These are phyloP conservation scores for Proctacanthus coquilletti DNA, from an alignment of 1,140 invertebrate genomes.

Conservation along the genomic window DNA sequence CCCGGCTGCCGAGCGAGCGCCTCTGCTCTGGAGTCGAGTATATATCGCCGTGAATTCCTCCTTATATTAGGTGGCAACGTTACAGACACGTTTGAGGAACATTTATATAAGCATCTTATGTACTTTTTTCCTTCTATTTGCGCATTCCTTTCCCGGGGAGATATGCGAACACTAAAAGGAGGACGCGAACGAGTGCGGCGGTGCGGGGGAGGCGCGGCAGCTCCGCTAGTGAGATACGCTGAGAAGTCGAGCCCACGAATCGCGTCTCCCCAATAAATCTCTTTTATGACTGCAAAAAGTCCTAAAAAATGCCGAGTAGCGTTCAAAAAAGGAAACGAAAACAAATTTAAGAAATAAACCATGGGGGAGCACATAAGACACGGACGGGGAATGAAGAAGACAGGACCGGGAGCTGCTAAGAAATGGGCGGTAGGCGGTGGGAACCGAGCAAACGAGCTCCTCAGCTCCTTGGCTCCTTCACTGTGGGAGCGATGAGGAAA, in stretches of 20 bases:
- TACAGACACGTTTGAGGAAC: neutral
- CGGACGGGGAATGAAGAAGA: neutral
- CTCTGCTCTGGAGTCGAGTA: neutral
- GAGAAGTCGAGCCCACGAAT: neutral
- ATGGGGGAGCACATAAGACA: neutral
- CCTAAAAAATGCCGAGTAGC: neutral
- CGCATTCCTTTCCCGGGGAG: neutral
- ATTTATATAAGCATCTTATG: conserved; percentile 1
- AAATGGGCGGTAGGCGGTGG: neutral
- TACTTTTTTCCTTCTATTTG: conserved; percentile 1
- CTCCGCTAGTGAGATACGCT: neutral
- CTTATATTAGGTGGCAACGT: neutral
- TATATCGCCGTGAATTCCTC: neutral
- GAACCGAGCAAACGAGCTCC: neutral
- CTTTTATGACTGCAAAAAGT: neutral
- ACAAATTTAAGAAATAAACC: neutral
- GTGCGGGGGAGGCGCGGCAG: neutral
- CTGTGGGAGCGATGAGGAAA: neutral
- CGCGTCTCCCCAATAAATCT: conserved; percentile 1
- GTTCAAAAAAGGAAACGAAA: neutral
- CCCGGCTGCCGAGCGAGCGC: no score
- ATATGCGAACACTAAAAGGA: neutral
- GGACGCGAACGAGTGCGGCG: neutral
- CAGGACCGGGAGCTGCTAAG: neutral
- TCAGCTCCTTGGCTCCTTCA: neutral